Conservation (phyloP, 2,888 invertebrate genomes). For the Acleris sparsana region DNA sequence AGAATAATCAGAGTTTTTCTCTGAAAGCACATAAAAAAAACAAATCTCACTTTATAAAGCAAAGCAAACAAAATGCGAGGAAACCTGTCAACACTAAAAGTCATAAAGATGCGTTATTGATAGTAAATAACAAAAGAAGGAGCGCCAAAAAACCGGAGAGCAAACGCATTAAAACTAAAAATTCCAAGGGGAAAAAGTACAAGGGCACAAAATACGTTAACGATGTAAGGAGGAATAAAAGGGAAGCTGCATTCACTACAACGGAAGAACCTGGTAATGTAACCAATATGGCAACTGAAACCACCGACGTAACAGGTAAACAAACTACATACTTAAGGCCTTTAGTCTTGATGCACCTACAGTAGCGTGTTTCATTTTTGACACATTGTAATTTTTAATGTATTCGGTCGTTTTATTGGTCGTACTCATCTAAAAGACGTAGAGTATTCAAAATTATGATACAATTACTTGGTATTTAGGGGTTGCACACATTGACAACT, state of each 20-base stretch:
- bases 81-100: conserved; percentile 5
- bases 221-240: conserved; percentile 7
- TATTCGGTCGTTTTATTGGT: no score
- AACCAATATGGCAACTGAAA: background rate
- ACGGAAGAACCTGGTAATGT: background rate
- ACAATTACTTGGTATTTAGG: no score
- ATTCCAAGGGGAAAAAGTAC: conserved; percentile 4
- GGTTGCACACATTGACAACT: no score
- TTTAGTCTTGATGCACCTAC: no score
- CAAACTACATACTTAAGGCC: no score
- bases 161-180: background rate
- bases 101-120: no score
- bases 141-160: background rate
- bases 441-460: no score
- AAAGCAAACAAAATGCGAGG: background rate
- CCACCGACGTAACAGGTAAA: background rate
- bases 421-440: no score
- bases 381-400: no score
- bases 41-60: background rate
- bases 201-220: background rate
- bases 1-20: background rate
- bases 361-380: no score
- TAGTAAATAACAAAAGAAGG: background rate
- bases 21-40: background rate
- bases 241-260: background rate